A percentile compares a stretch with the other conserved stretches of the same genome.
phyloP scores from a whole-genome alignment of 2,113 vertebrate species.

The Aldabrachelys gigantea region DNA sequence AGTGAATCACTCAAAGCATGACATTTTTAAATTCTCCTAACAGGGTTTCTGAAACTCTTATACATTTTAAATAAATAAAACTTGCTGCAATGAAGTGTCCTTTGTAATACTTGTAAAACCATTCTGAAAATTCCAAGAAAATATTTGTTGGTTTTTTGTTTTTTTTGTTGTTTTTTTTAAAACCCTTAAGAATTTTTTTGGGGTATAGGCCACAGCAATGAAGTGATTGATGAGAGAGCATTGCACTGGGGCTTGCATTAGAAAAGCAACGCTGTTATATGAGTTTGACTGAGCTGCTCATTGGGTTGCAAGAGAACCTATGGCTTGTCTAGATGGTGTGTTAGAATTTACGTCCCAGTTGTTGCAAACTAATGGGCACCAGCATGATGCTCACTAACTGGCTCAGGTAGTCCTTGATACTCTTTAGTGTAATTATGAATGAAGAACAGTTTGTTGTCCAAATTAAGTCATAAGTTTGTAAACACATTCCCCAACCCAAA shows the following conservation, averaged over 20 bases:
- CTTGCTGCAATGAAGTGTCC: background rate
- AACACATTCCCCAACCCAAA: background rate
- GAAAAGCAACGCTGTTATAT: background rate
- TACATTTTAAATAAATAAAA: background rate
- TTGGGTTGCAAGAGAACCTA: background rate
- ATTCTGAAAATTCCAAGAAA: background rate
- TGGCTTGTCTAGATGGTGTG: background rate
- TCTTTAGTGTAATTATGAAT: no score
- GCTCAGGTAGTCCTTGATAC: background rate
- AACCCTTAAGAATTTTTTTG: background rate
- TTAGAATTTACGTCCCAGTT: background rate
- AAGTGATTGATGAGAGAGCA: background rate
- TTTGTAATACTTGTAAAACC: slow-evolving; percentile 7
- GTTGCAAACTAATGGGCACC: background rate
- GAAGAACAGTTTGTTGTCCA: background rate
- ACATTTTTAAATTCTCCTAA: background rate
- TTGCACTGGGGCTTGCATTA: background rate
- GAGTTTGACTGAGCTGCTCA: background rate
- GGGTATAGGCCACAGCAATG: background rate
- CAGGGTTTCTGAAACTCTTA: background rate
- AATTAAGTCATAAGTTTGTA: background rate
- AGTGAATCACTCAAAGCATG: background rate
- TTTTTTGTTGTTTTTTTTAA: background rate
- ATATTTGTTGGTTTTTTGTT: no score
- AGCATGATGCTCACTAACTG: background rate